A percentile compares a stretch with the other conserved stretches of the same genome.
Evolutionary conservation across 2,888 invertebrate genomes (phyloP).

Genomic region (Adelphocoris suturalis): DNA sequence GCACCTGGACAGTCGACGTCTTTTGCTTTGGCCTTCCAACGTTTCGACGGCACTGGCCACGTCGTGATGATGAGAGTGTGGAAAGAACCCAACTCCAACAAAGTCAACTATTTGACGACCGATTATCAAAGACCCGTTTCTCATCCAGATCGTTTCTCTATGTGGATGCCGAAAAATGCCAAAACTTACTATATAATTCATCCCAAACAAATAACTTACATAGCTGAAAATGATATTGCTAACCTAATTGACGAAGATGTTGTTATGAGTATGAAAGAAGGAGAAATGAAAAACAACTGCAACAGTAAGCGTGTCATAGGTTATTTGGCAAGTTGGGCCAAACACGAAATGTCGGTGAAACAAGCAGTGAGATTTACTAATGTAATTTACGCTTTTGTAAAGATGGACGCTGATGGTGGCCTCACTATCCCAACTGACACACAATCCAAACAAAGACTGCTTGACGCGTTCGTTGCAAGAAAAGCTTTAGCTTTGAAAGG

Average conservation of each 20-base stretch:
- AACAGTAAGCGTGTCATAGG: constrained; percentile 52
- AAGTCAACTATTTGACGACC: constrained; percentile 54
- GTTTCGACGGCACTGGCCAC: constrained; percentile 49
- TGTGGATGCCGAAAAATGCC: constrained; percentile 45
- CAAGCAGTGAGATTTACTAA: constrained; percentile 61
- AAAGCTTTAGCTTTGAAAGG: constrained; percentile 53
- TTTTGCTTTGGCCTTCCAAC: constrained; percentile 47
- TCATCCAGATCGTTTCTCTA: constrained; percentile 55
- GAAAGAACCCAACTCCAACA: constrained; percentile 58
- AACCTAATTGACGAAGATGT: constrained; percentile 56
- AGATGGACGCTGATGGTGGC: constrained; percentile 56
- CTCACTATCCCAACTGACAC: constrained; percentile 60
- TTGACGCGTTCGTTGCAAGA: constrained; percentile 53
- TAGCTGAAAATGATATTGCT: constrained; percentile 32
- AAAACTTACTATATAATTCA: constrained; percentile 47
- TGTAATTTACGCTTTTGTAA: constrained; percentile 57
- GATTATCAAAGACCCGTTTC: constrained; percentile 53
- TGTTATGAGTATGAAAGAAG: constrained; percentile 50
- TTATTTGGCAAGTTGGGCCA: constrained; percentile 56
- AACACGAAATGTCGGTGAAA: constrained; percentile 47
- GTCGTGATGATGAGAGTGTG: constrained; percentile 55
- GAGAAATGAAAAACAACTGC: constrained; percentile 53
- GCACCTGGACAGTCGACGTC: constrained; percentile 53
- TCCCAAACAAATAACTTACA: constrained; percentile 51
- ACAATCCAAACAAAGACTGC: constrained; percentile 50